Evolutionary conservation across 2,888 invertebrate genomes (phyloP), one percentile per base, ranked within the genome.

Genomic region (Encarsia formosa): DNA sequence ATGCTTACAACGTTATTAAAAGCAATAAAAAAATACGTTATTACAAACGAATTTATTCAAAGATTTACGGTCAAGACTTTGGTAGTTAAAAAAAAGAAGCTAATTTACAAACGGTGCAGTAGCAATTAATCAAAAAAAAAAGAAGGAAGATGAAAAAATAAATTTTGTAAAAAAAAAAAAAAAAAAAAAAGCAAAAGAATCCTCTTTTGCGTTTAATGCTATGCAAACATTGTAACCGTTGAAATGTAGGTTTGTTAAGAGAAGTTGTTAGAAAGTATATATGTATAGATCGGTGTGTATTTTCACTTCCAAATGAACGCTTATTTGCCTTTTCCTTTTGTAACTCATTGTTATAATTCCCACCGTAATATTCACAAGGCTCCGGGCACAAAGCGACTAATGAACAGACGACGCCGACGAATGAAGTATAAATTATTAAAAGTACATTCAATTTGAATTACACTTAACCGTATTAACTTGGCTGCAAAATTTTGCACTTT

Each of bases 171-270:
- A n/a, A n/a, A n/a, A n/a, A n/a, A n/a, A n/a, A n/a, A n/a, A n/a
- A n/a, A n/a, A n/a, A n/a, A n/a, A n/a, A n/a, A n/a, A n/a, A n/a
- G n/a, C n/a, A n/a, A n/a, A n/a, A n/a, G n/a, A n/a, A n/a, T n/a
- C 53, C 53, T 54, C 52, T 46, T 54, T 50, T 55, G 54, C 6
- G n/a, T 46, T 51, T 32, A 51, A 51, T 46, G 41, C 40, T 46
- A 40, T 29, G 29, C 45, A 51, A 46, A 51, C 51, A 45, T 40
- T 20, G 15, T 26, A 40, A 39, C 18, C 22, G 24, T 9, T 15
- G 13, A 5, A 13, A 16, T 26, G 8, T 11, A 39, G 24, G 26
- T 32, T 49, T 31, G 43, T 43, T 49, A 43, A 49, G 43, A 50
- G 35, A 43, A 43, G 49, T 43, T 43, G n/a, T 42, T 44, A 47